phyloP scores from a whole-genome alignment of 2,888 invertebrate genomes.

The Euclidia mi region DNA sequence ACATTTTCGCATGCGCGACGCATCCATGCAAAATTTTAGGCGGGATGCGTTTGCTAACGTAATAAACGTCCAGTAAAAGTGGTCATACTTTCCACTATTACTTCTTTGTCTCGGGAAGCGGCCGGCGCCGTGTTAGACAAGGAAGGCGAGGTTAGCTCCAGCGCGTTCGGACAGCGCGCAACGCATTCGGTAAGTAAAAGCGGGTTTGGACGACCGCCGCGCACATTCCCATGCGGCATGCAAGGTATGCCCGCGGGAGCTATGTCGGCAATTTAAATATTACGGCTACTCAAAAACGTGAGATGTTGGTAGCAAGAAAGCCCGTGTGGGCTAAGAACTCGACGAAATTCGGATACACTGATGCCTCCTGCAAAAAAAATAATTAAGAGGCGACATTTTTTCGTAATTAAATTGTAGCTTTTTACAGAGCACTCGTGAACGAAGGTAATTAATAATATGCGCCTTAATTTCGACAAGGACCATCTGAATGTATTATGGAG shows the following conservation, averaged over 20 bases:
- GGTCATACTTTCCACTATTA: constrained; percentile 77
- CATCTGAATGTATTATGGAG: constrained; percentile 72
- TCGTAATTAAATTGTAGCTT: constrained; percentile 86
- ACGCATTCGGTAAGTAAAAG: constrained; percentile 88
- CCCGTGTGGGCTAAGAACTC: constrained; percentile 83
- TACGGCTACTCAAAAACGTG: constrained; percentile 89
- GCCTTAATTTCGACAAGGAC: constrained; percentile 71
- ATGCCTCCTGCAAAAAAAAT: constrained; percentile 81
- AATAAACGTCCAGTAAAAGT: constrained; percentile 80
- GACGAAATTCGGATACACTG: constrained; percentile 81
- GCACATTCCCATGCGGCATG: constrained; percentile 89
- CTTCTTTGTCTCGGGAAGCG: constrained; percentile 76
- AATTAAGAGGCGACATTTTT: constrained; percentile 83
- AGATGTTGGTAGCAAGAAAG: constrained; percentile 86
- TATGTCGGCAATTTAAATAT: constrained; percentile 89
- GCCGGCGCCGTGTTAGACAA: constrained; percentile 77
- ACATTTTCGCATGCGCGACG: constrained; percentile 86
- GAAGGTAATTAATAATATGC: constrained; percentile 81
- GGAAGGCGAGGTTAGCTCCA: constrained; percentile 72
- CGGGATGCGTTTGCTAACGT: constrained; percentile 86
- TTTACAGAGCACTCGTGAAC: constrained; percentile 65
- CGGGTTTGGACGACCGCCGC: constrained; percentile 85
- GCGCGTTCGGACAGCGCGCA: constrained; percentile 81
- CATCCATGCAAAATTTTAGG: constrained; percentile 90
- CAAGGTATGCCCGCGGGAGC: constrained; percentile 88